Base-by-base conservation (phyloP, 2,888 invertebrate species). In the Aspidiotus destructor region DNA sequence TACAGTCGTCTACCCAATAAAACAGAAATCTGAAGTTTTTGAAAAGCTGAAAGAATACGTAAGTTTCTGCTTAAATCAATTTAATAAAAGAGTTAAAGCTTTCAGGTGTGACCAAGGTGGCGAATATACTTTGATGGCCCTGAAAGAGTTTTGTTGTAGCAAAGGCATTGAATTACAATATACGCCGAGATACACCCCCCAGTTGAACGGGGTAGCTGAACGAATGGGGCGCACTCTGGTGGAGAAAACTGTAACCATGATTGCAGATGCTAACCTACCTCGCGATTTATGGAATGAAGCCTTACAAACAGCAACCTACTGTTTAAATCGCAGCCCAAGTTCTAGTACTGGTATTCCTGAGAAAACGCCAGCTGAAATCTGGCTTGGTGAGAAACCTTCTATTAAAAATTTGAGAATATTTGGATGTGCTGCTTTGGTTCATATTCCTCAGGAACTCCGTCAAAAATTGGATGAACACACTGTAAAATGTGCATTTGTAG, bases 11-110 rank as follows among this genome's bases (percentile, higher is more conserved):
- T 74, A 73, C 67, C 70, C 74, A 54, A 53, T 74, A 8, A 72
- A 73, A 60, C 69, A 72, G 13, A 74, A 75, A 69, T 69, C 70
- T 15, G 75, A 76, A 69, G 74, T 74, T 7, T 70, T 72, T 8
- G n/a, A 65, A 16, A 72, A 72, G 41, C 72, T 75, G 40, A 74
- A 73, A 67, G 60, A 71, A 8, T 76, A 70, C 70, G 60, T 40
- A 7, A 41, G 10, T 60, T 10, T 11, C 11, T 10, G 28, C 11
- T 8, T 9, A 8, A 53, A 60, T 8, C 44, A 40, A 28, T 44
- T 68, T 52, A 28, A 17, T 41, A 28, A 17, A 48, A 62, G 41
- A n/a, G 62, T 63, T 6, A 60, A 52, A 8, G 48, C 58, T 15
- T 54, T 71, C 5, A 16, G 73, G 60, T 62, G 62, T 52, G 72